A percentile compares a stretch with the other conserved stretches of the same genome.
These are phyloP conservation scores for Plebejus melissa DNA, from an alignment of 2,888 invertebrate species.

Conservation along the genomic window DNA sequence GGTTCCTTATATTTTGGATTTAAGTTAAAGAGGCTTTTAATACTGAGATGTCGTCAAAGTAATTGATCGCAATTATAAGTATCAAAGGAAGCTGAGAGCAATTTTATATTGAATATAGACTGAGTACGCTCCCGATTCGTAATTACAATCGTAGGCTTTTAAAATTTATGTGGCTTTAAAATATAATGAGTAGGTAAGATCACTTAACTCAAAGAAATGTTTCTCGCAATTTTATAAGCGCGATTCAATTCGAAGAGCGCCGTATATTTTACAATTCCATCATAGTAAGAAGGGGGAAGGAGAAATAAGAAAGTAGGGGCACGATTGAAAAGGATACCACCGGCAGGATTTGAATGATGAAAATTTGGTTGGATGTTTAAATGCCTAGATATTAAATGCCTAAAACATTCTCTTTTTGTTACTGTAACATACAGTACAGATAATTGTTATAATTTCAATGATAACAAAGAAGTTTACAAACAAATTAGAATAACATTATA, in stretches of 20 bases:
- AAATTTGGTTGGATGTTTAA: too few species aligned
- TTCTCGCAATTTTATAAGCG: too few species aligned
- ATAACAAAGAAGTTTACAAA: not conserved
- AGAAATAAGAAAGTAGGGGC: too few species aligned
- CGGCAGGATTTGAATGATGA: too few species aligned
- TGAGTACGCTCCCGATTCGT: not conserved
- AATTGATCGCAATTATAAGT: not conserved
- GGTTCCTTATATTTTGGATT: not conserved
- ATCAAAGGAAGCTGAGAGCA: conserved; percentile 4
- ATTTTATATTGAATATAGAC: not conserved
- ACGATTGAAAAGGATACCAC: too few species aligned
- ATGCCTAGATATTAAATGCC: too few species aligned
- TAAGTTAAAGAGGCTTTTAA: conserved; percentile 1
- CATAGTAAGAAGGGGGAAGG: too few species aligned
- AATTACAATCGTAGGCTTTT: not conserved
- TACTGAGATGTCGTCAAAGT: not conserved
- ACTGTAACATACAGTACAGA: not conserved
- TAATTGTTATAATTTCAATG: not conserved
- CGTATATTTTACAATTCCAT: too few species aligned
- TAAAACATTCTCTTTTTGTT: not conserved
- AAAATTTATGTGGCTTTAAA: conserved; percentile 2
- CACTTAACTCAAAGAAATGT: not conserved
- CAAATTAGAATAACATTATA: not conserved
- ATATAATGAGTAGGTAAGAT: not conserved
- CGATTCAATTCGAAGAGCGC: too few species aligned